These are phyloP conservation scores for Glareola pratincola DNA, from an alignment of 2,113 vertebrate species.

Conservation along the genomic window DNA sequence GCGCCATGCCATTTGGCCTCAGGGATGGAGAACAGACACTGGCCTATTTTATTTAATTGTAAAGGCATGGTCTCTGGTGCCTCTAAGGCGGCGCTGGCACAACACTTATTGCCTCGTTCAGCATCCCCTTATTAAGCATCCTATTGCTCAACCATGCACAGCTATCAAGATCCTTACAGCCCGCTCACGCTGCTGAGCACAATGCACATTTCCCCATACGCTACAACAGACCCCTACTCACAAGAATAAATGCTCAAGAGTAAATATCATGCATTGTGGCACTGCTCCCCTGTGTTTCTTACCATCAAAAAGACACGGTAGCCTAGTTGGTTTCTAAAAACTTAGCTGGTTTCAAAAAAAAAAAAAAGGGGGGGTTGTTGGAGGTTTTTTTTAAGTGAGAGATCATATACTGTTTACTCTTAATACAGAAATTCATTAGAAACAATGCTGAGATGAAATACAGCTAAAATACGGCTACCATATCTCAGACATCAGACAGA, in stretches of 20 bases:
- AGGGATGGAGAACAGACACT: neutral
- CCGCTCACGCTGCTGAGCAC: neutral
- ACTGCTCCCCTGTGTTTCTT: neutral
- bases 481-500: neutral
- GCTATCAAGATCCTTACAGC: neutral
- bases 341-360: neutral
- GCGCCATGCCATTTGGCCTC: neutral
- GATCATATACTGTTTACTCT: neutral
- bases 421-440: neutral
- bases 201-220: neutral
- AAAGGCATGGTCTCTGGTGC: neutral
- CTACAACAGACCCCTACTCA: neutral
- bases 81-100: neutral
- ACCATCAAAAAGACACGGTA: neutral
- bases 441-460: neutral
- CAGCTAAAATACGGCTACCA: neutral
- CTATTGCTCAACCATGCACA: neutral
- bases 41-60: neutral
- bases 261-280: rapidly evolving
- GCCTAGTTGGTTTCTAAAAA: neutral
- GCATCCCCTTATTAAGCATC: neutral
- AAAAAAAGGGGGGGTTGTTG: neutral
- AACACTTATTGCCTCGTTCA: neutral
- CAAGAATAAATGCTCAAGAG: neutral
- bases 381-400: neutral